A percentile compares a stretch with the other conserved stretches of the same genome.
phyloP scores from a whole-genome alignment of 2,113 vertebrate species.

The Lepus europaeus region DNA sequence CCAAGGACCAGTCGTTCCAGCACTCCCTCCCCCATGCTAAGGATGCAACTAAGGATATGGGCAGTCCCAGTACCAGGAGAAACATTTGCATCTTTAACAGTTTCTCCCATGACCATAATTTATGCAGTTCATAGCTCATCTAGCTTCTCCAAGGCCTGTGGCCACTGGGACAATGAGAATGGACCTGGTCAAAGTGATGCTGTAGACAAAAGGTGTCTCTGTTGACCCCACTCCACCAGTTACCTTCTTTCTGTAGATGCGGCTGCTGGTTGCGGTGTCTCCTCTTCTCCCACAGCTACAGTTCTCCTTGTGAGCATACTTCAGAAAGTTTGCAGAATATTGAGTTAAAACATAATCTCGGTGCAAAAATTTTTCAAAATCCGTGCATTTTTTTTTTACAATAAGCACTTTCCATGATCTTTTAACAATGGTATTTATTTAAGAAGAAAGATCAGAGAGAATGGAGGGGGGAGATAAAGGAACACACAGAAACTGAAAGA shows the following conservation, averaged over 20 bases:
- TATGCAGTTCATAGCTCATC: neutral
- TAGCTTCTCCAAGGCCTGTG: neutral
- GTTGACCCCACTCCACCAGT: neutral
- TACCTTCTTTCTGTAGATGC: neutral
- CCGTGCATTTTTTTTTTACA: too few species aligned
- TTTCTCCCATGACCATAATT: neutral
- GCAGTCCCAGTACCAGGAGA: fast-evolving
- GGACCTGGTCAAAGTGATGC: conserved; percentile 22
- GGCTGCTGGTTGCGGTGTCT: too few species aligned
- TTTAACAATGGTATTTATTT: too few species aligned
- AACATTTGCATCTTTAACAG: neutral
- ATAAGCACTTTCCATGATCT: too few species aligned
- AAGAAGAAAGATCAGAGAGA: too few species aligned
- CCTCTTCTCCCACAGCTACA: neutral
- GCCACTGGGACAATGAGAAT: neutral
- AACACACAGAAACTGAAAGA: too few species aligned
- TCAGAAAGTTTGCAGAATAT: too few species aligned
- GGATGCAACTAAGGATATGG: neutral
- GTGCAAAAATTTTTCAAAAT: too few species aligned
- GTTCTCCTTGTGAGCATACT: too few species aligned
- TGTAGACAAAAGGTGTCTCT: conserved; percentile 2
- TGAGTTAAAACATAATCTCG: too few species aligned
- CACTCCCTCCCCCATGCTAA: neutral
- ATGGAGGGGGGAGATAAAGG: too few species aligned
- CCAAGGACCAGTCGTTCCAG: too few species aligned